Base-by-base conservation (phyloP, 2,797 vertebrate genomes). In the Acipenser ruthenus region DNA sequence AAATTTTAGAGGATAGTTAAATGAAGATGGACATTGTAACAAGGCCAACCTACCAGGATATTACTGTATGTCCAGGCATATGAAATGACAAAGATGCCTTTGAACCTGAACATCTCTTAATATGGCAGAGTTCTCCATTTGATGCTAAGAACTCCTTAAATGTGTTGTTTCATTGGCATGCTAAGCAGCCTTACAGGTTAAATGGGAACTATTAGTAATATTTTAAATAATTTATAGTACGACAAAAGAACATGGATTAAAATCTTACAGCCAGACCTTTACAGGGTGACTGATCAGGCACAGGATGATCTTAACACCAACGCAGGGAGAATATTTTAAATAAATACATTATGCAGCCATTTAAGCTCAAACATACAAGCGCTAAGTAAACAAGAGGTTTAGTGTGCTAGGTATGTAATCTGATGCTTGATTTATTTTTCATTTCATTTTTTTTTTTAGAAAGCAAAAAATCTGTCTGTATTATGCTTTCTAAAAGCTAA, bases 11-110 rank as follows among this genome's bases (percentile, higher is more conserved):
- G 37, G 88, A 85, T 86, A 85, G 86, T 90, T 88, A 89, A 90
- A 94, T 92, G 92, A 92, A 92, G 91, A 95, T 89, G 92, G 93
- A 94, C 92, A 92, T 84, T 75, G 68, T 85, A 89, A 89, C 87
- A 89, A 88, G 84, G 80, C 84, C 80, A 83, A 84, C 86, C 85
- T 86, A 86, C 88, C 86, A 86, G 87, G 75, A 68, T 10, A 63
- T 60, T 70, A 18, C 18, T 18, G 18, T 18, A 64, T 15, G 10
- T 7, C 74, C 70, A 69, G 74, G 73, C 67, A 73, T 77, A 88
- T 84, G 82, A 86, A 87, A 85, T 80, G 77, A 83, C 80, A 82
- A 76, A 75, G 76, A 82, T 83, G 71, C 70, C 78, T 80, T 80
- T 51, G 75, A 68, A 58, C 63, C 47, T 69, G 72, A 71, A 77